Conservation (phyloP, 1,140 invertebrate species). For the Delia radicum region DNA sequence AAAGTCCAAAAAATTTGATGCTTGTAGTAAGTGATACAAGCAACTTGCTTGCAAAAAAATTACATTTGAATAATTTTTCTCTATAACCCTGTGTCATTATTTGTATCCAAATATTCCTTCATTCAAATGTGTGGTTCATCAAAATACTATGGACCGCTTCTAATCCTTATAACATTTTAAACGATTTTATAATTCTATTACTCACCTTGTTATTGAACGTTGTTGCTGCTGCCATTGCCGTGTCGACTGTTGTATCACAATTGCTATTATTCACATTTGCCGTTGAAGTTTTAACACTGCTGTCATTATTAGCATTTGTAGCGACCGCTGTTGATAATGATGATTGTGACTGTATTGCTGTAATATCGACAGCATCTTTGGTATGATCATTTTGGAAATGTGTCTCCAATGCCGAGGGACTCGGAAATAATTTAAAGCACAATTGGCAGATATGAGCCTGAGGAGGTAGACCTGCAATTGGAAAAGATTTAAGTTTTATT, state of each 20-base stretch:
- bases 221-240: constrained; percentile 25
- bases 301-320: background rate
- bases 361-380: constrained; percentile 39
- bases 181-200: too few relatives aligned
- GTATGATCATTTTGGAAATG: constrained; percentile 74
- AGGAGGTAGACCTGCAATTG: constrained; percentile 46
- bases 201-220: constrained; percentile 46
- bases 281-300: background rate
- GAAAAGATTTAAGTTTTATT: constrained; percentile 27
- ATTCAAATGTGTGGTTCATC: too few relatives aligned
- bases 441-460: constrained; percentile 81
- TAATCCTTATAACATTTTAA: too few relatives aligned
- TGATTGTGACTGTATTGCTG: background rate
- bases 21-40: too few relatives aligned
- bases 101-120: too few relatives aligned
- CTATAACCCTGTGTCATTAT: too few relatives aligned
- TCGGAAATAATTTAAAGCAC: constrained; percentile 98
- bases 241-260: background rate
- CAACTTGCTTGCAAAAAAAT: too few relatives aligned
- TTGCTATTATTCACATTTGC: background rate
- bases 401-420: constrained; percentile 93
- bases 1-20: too few relatives aligned
- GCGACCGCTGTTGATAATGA: background rate
- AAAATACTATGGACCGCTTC: too few relatives aligned
- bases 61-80: too few relatives aligned